Conservation (phyloP, 2,113 vertebrate species). For the Xenotilapia caudafasciata region DNA sequence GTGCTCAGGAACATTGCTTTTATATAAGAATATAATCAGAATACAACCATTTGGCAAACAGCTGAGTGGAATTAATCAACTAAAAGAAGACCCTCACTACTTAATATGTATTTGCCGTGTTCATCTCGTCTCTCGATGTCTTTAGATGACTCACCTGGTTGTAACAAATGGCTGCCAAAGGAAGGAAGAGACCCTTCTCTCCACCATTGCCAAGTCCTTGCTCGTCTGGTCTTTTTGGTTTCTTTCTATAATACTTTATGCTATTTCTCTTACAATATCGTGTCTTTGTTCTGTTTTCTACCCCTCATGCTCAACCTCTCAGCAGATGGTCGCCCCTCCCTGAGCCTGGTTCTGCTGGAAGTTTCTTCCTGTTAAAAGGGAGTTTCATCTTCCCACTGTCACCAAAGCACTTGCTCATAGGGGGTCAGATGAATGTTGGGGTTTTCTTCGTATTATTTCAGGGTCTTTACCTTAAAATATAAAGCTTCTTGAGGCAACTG, state of each 20-base stretch:
- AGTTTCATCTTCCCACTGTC: background rate
- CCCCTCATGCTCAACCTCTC: background rate
- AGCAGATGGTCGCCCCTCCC: rapidly evolving
- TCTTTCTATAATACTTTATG: background rate
- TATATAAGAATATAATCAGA: background rate
- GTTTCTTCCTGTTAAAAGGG: background rate
- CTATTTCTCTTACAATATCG: background rate
- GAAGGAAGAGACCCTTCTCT: too few relatives aligned
- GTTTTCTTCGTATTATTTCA: background rate
- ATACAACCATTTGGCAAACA: rapidly evolving
- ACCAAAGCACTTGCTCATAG: background rate
- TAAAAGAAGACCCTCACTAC: background rate
- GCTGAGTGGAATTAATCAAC: background rate
- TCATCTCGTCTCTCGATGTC: rapidly evolving
- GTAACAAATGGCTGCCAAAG: background rate
- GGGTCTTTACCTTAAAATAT: background rate
- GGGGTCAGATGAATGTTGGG: background rate
- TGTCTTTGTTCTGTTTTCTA: background rate
- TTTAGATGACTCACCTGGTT: background rate
- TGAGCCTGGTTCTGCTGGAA: background rate
- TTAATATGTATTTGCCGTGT: rapidly evolving
- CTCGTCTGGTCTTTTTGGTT: background rate
- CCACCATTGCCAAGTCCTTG: background rate
- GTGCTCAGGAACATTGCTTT: background rate
- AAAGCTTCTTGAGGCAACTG: background rate